These are phyloP conservation scores for Amphiprion clarkii DNA, from an alignment of 2,797 vertebrate species.

Conservation along the genomic window DNA sequence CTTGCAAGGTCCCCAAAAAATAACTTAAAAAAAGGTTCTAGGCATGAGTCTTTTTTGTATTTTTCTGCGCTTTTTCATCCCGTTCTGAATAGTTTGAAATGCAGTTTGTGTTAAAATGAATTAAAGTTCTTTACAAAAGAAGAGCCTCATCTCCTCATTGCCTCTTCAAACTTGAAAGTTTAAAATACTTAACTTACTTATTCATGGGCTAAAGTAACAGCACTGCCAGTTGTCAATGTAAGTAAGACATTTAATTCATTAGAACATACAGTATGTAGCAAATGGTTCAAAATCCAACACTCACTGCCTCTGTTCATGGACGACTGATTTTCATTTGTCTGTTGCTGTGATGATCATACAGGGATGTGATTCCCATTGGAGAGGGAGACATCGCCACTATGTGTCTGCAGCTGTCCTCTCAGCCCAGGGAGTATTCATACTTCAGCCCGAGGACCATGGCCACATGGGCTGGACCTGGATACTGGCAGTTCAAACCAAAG, in stretches of 20 bases:
- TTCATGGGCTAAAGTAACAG: slow-evolving; percentile 10
- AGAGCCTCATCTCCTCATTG: neutral
- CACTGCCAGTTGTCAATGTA: neutral
- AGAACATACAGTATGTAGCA: neutral
- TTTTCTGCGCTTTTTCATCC: neutral
- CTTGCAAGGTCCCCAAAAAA: no score
- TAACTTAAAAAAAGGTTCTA: no score
- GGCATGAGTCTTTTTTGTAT: neutral
- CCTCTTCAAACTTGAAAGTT: neutral
- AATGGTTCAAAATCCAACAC: slow-evolving; percentile 5
- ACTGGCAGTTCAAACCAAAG: slow-evolving; percentile 94
- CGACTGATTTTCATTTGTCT: neutral
- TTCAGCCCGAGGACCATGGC: slow-evolving; percentile 96
- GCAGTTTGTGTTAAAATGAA: slow-evolving; percentile 6
- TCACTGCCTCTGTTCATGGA: neutral
- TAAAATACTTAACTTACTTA: slow-evolving; percentile 9
- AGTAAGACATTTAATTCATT: neutral
- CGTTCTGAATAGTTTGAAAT: no score
- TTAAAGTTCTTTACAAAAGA: neutral
- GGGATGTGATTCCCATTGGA: slow-evolving; percentile 81
- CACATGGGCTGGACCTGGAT: slow-evolving; percentile 95
- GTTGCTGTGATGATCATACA: slow-evolving; percentile 33
- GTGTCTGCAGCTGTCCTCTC: slow-evolving; percentile 92
- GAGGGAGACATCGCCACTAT: slow-evolving; percentile 89
- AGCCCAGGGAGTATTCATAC: slow-evolving; percentile 97